Evolutionary conservation across 2,113 vertebrate species (phyloP).

Genomic region (Cyanoliseus patagonus): DNA sequence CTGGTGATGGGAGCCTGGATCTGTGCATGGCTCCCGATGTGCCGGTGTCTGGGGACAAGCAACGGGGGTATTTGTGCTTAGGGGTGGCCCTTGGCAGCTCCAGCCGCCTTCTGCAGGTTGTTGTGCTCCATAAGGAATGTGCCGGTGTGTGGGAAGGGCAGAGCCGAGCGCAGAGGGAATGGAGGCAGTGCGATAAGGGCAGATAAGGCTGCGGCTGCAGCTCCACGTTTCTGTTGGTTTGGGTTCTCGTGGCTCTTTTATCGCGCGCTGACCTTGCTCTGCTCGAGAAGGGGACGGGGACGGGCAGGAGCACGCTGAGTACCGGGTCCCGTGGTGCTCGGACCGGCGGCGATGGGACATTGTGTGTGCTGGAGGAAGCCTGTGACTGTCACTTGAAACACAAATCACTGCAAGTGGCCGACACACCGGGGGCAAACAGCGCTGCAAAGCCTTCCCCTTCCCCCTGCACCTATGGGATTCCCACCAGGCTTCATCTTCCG

Average conservation of each 20-base stretch:
- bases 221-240: accelerated
- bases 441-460: background rate
- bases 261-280: background rate
- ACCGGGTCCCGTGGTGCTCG: background rate
- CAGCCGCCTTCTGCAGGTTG: background rate
- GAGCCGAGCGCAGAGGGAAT: background rate
- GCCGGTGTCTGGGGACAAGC: background rate
- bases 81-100: background rate
- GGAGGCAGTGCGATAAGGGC: background rate
- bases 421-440: background rate
- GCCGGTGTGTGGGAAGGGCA: background rate
- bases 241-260: background rate
- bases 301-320: background rate
- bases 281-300: background rate
- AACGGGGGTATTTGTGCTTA: background rate
- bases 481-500: background rate
- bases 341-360: accelerated
- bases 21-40: accelerated
- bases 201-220: background rate
- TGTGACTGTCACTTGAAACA: background rate
- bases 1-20: too few species aligned
- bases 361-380: background rate
- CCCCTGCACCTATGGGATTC: background rate
- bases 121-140: background rate
- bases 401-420: background rate